Conservation (phyloP, 2,888 invertebrate species). For the Andrena minutula region DNA sequence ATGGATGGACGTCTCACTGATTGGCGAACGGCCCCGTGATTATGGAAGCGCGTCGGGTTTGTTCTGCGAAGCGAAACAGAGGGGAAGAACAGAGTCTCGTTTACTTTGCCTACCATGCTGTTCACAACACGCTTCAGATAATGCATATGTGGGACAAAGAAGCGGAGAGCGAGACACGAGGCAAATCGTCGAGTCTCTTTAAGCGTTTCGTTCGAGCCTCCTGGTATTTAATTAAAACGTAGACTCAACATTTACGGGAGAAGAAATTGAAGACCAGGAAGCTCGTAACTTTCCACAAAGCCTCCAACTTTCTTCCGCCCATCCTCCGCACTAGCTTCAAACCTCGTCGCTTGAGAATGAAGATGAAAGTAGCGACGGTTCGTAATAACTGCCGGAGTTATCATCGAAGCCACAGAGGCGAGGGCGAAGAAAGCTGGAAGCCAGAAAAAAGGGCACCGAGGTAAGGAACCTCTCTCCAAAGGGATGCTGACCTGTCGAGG, state of each 20-base stretch:
- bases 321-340: slow-evolving; percentile 2
- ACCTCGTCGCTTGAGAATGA: too few relatives aligned
- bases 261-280: slow-evolving; percentile 23
- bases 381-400: background rate
- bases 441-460: slow-evolving; percentile 17
- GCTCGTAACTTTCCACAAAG: slow-evolving; percentile 1
- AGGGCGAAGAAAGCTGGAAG: slow-evolving; percentile 5
- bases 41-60: slow-evolving; percentile 54
- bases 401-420: background rate
- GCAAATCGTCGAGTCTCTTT: slow-evolving; percentile 21
- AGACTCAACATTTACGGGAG: too few relatives aligned
- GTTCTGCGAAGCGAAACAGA: slow-evolving; percentile 64
- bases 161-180: slow-evolving; percentile 48
- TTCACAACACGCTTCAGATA: slow-evolving; percentile 69
- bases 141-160: slow-evolving; percentile 63
- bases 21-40: slow-evolving; percentile 45
- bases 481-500: slow-evolving; percentile 82
- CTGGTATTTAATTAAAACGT: too few relatives aligned
- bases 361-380: background rate
- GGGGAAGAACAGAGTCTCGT: slow-evolving; percentile 51
- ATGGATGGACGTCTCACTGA: slow-evolving; percentile 42
- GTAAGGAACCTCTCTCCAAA: background rate
- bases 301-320: slow-evolving; percentile 16
- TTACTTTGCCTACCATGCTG: slow-evolving; percentile 76
- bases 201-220: slow-evolving; percentile 37